Evolutionary conservation across 2,888 invertebrate genomes (phyloP).

Genomic region (Cantharis lateralis): DNA sequence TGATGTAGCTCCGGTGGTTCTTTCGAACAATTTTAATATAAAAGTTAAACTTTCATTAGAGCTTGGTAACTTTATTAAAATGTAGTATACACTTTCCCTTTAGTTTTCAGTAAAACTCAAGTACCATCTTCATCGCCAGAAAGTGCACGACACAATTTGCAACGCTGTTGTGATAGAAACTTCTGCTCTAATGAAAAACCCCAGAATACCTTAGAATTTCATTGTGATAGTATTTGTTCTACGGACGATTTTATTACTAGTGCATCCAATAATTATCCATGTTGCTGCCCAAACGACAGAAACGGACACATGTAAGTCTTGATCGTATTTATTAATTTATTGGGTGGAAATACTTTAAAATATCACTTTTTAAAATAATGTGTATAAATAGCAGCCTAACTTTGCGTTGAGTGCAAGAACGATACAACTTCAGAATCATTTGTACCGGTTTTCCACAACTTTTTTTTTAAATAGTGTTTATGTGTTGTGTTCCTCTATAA

Average conservation of each 20-base stretch:
- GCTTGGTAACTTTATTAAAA: not conserved
- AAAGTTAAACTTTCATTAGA: not conserved
- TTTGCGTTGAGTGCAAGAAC: no score
- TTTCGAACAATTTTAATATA: not conserved
- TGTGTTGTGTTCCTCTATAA: no score
- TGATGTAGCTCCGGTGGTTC: not conserved
- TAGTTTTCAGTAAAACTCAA: conserved; percentile 34
- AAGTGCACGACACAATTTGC: conserved; percentile 41
- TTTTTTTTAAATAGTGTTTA: no score
- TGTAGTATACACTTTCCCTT: conserved; percentile 10
- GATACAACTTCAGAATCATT: no score
- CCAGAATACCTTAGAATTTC: conserved; percentile 54
- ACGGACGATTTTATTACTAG: conserved; percentile 41
- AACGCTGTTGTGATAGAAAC: conserved; percentile 55
- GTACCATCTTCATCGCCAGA: conserved; percentile 37
- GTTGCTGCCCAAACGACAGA: conserved; percentile 61
- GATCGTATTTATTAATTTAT: no score
- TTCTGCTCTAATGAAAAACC: conserved; percentile 38
- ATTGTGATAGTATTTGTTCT: conserved; percentile 46
- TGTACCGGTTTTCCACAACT: no score
- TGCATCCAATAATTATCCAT: conserved; percentile 57
- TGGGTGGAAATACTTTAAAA: no score
- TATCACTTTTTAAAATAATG: no score
- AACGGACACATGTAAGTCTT: conserved; percentile 56
- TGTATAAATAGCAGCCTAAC: no score